A percentile compares a stretch with the other conserved stretches of the same genome.
These are phyloP conservation scores for Oxygymnocypris stewartii DNA, from an alignment of 2,113 vertebrate genomes.

Conservation along the genomic window DNA sequence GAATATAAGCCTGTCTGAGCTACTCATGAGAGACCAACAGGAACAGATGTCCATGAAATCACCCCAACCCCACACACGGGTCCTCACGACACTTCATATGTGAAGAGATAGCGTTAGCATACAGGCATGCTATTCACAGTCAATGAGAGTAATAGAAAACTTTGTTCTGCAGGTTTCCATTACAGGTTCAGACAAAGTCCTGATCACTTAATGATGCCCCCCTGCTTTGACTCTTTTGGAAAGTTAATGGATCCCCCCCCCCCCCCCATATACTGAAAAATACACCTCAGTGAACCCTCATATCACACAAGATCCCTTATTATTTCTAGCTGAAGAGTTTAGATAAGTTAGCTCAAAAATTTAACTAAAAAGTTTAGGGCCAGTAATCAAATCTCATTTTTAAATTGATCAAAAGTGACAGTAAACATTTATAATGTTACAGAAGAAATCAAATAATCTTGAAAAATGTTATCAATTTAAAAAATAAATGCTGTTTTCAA, in stretches of 20 bases:
- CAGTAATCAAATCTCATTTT: too few relatives aligned
- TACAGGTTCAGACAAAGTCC: constrained; percentile 35
- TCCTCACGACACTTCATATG: constrained; percentile 16
- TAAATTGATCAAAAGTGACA: too few relatives aligned
- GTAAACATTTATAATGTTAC: too few relatives aligned
- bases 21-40: constrained; percentile 41
- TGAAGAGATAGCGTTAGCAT: constrained; percentile 8
- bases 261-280: constrained; percentile 22
- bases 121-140: constrained; percentile 1
- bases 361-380: neutral
- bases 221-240: constrained; percentile 29
- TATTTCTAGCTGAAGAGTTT: neutral
- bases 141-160: neutral
- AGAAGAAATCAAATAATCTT: too few relatives aligned
- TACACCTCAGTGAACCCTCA: neutral
- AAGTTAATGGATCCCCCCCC: neutral
- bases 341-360: neutral
- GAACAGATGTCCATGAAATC: constrained; percentile 69
- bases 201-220: constrained; percentile 31
- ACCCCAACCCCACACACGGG: constrained; percentile 29
- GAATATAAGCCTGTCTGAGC: constrained; percentile 71
- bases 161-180: neutral
- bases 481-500: too few relatives aligned
- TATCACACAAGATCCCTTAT: neutral
- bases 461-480: too few relatives aligned